Evolutionary conservation across 2,113 vertebrate species (phyloP).

Genomic region (Jaculus jaculus): DNA sequence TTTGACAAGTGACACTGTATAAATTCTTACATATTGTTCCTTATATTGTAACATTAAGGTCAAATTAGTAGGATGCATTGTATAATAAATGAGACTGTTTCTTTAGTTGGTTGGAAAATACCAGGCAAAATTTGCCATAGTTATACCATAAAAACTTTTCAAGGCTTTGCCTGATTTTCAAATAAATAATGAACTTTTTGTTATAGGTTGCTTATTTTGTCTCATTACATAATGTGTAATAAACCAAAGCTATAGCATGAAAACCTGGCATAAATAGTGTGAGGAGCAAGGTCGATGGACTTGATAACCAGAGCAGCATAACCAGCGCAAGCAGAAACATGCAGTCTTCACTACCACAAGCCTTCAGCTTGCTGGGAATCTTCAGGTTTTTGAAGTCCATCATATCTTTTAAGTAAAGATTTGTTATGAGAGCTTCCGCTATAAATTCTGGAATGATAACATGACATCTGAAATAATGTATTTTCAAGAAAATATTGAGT

Average conservation of each 20-base stretch:
- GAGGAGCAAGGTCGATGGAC: not conserved
- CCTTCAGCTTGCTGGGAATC: not conserved
- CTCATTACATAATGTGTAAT: slow-evolving; percentile 3
- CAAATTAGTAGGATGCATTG: slow-evolving; percentile 11
- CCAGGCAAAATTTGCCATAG: not conserved
- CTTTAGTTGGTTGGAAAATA: not conserved
- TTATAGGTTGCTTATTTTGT: not conserved
- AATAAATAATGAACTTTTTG: slow-evolving; percentile 32
- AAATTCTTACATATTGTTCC: not conserved
- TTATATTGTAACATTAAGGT: slow-evolving; percentile 14
- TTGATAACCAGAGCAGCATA: slow-evolving; percentile 12
- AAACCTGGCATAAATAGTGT: slow-evolving; percentile 2
- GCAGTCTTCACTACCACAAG: not conserved
- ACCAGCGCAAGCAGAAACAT: not conserved
- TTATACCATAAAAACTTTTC: not conserved
- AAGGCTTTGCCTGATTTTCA: slow-evolving; percentile 39
- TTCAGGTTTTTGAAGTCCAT: slow-evolving; percentile 5
- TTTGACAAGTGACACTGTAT: not conserved
- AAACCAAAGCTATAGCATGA: slow-evolving; percentile 8
- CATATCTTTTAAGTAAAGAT: not conserved
- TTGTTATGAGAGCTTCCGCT: not conserved
- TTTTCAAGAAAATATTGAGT: not conserved
- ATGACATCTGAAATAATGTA: not conserved
- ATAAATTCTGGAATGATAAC: slow-evolving; percentile 1
- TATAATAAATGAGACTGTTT: not conserved